Evolutionary conservation across 1,140 invertebrate genomes (phyloP).

Genomic region (Camponotus floridanus): DNA sequence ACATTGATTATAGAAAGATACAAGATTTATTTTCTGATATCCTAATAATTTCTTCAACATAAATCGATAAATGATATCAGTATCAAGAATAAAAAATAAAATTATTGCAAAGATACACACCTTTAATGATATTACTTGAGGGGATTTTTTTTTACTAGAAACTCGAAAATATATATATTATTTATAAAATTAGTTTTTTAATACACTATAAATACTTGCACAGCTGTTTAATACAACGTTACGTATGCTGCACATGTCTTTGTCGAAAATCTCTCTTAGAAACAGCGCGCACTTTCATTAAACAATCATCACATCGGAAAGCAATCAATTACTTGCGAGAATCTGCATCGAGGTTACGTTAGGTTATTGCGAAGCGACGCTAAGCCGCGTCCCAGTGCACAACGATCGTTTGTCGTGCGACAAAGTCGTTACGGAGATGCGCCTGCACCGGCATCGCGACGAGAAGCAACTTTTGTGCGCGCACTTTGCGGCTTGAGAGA

Average conservation of each 20-base stretch:
- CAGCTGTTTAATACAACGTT: neutral
- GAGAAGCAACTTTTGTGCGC: conserved; percentile 56
- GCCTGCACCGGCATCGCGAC: conserved; percentile 22
- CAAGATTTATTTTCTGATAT: neutral
- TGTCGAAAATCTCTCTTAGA: neutral
- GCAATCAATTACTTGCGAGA: conserved; percentile 44
- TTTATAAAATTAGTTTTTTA: neutral
- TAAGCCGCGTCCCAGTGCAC: conserved; percentile 27
- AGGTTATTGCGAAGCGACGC: conserved; percentile 49
- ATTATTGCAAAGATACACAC: neutral
- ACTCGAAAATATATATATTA: neutral
- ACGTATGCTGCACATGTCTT: neutral
- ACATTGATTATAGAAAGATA: neutral
- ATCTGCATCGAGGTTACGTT: conserved; percentile 22
- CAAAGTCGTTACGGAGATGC: conserved; percentile 63
- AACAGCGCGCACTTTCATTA: conserved; percentile 17
- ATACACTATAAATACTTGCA: neutral
- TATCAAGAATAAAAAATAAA: neutral
- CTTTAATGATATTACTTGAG: neutral
- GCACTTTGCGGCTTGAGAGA: conserved; percentile 63
- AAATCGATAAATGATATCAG: neutral
- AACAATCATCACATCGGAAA: conserved; percentile 51
- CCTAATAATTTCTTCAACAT: neutral
- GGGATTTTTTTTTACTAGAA: neutral
- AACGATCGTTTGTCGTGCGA: conserved; percentile 63